phyloP scores from a whole-genome alignment of 2,888 invertebrate species.

The Dastarcus helophoroides region DNA sequence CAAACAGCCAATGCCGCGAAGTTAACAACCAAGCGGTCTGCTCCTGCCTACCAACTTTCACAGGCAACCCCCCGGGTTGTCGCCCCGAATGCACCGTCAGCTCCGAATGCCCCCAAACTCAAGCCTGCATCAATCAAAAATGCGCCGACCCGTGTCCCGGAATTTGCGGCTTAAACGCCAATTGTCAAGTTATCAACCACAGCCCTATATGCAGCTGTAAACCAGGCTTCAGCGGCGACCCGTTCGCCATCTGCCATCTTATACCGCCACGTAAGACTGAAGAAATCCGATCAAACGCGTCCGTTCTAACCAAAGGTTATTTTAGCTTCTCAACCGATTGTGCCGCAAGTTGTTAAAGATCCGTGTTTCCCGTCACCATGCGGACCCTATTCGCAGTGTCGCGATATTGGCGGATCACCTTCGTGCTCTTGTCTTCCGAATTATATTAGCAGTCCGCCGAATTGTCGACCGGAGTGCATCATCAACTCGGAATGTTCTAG shows the following conservation, averaged over 20 bases:
- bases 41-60: constrained; percentile 46
- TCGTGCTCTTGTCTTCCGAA: constrained; percentile 54
- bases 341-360: constrained; percentile 27
- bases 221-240: constrained; percentile 52
- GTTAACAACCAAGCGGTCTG: constrained; percentile 46
- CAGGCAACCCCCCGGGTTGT: constrained; percentile 50
- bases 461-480: constrained; percentile 65
- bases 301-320: constrained; percentile 5
- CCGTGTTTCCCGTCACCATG: constrained; percentile 63
- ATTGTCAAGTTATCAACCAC: constrained; percentile 46
- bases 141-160: constrained; percentile 41
- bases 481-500: constrained; percentile 60
- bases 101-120: constrained; percentile 42
- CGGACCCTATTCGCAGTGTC: constrained; percentile 55
- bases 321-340: constrained; percentile 20
- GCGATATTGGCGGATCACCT: constrained; percentile 40
- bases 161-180: constrained; percentile 41
- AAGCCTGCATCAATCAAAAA: constrained; percentile 32
- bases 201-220: constrained; percentile 58
- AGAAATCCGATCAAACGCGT: neutral
- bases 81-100: constrained; percentile 45
- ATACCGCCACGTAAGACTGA: constrained; percentile 34
- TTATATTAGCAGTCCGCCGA: constrained; percentile 61
- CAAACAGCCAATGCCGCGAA: constrained; percentile 63
- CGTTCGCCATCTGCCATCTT: constrained; percentile 55